Base-by-base conservation (phyloP, 1,140 invertebrate genomes). In the Drosophila willistoni region DNA sequence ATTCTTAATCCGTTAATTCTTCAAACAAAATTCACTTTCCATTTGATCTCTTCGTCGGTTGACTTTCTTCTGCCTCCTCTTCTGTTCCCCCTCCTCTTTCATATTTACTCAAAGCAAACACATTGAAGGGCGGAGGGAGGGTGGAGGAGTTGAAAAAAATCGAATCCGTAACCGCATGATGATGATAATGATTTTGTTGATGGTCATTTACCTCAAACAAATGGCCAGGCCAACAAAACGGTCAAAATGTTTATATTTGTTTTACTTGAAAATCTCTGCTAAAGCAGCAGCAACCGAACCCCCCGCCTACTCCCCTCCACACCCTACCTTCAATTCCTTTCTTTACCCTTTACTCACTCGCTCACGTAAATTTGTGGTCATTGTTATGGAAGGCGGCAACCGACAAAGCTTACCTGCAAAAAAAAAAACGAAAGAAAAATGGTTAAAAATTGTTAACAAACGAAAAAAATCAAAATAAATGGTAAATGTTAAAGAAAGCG, bases 161-260 rank as follows among this genome's bases (percentile, higher is more conserved):
- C 42, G 59, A 62, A 77, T 55, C 68, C 64, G 63, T 73, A 56
- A 54, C 33, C 71, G 47, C 56, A 60, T 55, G 55, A 66, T 64
- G 67, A 69, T 44, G 17, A 60, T 36, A 57, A 22, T 64, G 63
- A 36, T 54, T 47, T 51, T 22, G 44, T 22, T 25, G 51, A 54
- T 84, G 81, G 81, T 85, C 81, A 61, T 85, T 85, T 85, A 85
- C 81, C 75, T 68, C 36, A 17, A 42, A 75, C 79, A 86, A 81
- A 65, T 77, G 36, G 29, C 39, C 42, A 47, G 22, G 42, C 60
- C 61, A 62, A 22, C 34, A 59, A 68, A 77, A 75, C 34, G 76
- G 76, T 84, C 79, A 80, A 86, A 86, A 87, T 87, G 76, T 87
- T 86, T 83, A 77, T 74, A 72, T 83, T 82, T 83, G 79, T 75